phyloP scores from a whole-genome alignment of 1,140 invertebrate genomes.

The Geopemphigus sp. region DNA sequence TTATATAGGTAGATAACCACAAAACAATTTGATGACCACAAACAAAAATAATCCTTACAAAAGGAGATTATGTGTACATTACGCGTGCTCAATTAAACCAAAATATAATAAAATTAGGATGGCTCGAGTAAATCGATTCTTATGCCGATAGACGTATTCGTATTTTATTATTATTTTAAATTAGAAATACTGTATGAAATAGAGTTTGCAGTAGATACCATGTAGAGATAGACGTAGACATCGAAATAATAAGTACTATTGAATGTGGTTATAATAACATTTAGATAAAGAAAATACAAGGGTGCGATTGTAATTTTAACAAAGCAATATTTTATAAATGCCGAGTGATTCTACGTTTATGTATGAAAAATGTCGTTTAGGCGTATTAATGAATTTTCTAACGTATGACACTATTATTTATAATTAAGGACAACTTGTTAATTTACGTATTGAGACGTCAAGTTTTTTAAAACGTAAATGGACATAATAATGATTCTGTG shows the following conservation, averaged over 20 bases:
- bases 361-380: no score
- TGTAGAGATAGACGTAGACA: no score
- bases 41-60: conserved; percentile 17
- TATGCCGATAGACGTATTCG: neutral
- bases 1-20: conserved; percentile 9
- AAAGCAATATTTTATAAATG: neutral
- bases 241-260: no score
- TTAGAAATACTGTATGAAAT: no score
- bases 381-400: no score
- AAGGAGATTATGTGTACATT: conserved; percentile 5
- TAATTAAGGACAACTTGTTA: no score
- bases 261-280: neutral
- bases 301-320: neutral
- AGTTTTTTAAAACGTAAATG: no score
- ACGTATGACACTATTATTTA: no score
- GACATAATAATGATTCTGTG: no score
- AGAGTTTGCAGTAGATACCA: neutral
- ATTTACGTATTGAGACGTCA: no score
- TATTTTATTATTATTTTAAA: neutral
- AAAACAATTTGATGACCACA: neutral
- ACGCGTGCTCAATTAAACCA: neutral
- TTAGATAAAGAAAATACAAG: neutral
- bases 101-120: neutral
- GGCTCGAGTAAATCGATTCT: neutral
- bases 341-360: no score